Conservation (phyloP, 2,797 vertebrate genomes). For the Margarornis squamiger region DNA sequence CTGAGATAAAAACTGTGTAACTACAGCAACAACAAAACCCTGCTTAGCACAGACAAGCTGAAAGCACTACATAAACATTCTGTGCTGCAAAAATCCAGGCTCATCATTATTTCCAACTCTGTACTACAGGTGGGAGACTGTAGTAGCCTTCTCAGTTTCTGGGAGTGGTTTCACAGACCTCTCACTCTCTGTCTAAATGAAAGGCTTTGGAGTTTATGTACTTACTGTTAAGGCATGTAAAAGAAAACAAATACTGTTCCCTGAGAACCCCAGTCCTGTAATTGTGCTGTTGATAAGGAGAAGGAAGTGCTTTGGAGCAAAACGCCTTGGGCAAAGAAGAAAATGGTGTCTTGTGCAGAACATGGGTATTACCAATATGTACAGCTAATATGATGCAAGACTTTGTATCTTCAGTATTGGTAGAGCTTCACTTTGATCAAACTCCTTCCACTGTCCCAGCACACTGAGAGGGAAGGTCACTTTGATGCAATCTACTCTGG, state of each 20-base stretch:
- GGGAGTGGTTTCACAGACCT: not conserved
- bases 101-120: not conserved
- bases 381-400: not conserved
- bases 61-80: not conserved
- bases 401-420: not conserved
- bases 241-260: not conserved
- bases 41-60: not conserved
- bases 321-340: not conserved
- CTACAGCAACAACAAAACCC: not conserved
- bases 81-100: not conserved
- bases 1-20: not conserved
- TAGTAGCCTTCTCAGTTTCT: not conserved
- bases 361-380: fast-evolving
- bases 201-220: not conserved
- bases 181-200: not conserved
- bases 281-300: not conserved
- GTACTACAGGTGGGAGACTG: not conserved
- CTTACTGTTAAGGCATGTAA: not conserved
- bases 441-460: not conserved
- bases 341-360: not conserved
- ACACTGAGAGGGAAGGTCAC: not conserved
- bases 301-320: not conserved
- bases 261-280: not conserved
- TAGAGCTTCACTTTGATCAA: not conserved
- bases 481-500: not conserved